Conservation (phyloP, 2,888 invertebrate genomes). For the Maniola hyperantus region DNA sequence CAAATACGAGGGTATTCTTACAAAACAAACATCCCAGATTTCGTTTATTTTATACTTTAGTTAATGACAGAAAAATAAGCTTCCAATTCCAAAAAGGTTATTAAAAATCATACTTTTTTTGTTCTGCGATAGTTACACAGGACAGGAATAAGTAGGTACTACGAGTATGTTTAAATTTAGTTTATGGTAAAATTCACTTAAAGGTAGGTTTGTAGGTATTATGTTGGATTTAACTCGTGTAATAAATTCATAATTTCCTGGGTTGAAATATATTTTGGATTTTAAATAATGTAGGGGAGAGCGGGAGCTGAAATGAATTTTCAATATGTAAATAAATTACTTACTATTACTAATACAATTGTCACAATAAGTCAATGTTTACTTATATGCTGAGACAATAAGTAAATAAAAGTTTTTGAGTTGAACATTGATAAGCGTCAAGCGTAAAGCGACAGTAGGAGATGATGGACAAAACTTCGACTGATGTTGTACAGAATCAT, state of each 20-base stretch:
- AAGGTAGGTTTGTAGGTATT: background rate
- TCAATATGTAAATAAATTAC: background rate
- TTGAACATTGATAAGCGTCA: slow-evolving; percentile 30
- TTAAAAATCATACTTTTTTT: slow-evolving; percentile 21
- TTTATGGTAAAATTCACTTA: background rate
- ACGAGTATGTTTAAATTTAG: background rate
- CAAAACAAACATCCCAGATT: slow-evolving; percentile 33
- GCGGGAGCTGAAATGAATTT: slow-evolving; percentile 16
- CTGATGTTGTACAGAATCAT: slow-evolving; percentile 16
- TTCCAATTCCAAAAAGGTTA: slow-evolving; percentile 25
- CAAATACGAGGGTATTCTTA: slow-evolving; percentile 11
- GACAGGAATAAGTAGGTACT: slow-evolving; percentile 1
- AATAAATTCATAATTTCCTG: background rate
- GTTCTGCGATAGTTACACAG: slow-evolving; percentile 17
- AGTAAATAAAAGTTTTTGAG: background rate
- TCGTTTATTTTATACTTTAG: slow-evolving; percentile 21
- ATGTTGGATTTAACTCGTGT: background rate
- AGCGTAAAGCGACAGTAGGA: slow-evolving; percentile 37
- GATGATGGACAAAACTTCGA: slow-evolving; percentile 22
- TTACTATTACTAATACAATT: background rate
- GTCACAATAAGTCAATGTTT: background rate
- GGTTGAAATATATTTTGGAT: slow-evolving; percentile 6
- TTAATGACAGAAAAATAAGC: slow-evolving; percentile 36
- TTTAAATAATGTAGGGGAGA: slow-evolving; percentile 28
- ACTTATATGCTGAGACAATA: background rate